Evolutionary conservation across 2,113 vertebrate genomes (phyloP).

Genomic region (Saccopteryx bilineata): DNA sequence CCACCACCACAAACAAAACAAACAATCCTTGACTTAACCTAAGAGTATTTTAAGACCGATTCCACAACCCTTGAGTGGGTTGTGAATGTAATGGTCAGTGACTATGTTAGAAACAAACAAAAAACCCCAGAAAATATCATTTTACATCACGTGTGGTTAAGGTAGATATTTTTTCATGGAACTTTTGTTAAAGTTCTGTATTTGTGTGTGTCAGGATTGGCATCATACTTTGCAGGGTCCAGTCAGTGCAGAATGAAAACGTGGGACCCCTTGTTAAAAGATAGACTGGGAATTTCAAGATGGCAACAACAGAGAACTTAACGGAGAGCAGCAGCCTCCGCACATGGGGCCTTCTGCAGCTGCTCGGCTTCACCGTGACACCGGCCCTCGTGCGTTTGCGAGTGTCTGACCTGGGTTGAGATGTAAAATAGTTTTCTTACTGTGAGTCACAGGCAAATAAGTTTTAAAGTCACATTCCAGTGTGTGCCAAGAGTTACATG

Average conservation of each 20-base stretch:
- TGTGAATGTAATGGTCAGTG: not conserved
- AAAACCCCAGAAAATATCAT: not conserved
- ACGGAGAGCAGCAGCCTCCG: not conserved
- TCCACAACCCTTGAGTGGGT: not conserved
- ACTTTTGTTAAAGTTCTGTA: not conserved
- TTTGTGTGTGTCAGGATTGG: not conserved
- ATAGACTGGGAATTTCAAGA: not conserved
- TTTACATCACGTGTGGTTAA: slow-evolving; percentile 17
- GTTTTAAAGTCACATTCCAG: not conserved
- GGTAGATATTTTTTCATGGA: not conserved
- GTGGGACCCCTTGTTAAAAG: not conserved
- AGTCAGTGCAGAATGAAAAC: not conserved
- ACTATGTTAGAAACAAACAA: not conserved
- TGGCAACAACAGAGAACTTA: not conserved
- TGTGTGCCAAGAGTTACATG: not conserved
- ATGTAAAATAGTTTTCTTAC: slow-evolving; percentile 1
- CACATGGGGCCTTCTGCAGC: accelerated
- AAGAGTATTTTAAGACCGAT: slow-evolving; percentile 1
- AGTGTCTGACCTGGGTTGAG: not conserved
- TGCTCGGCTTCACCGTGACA: not conserved
- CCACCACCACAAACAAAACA: not conserved
- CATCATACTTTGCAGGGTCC: not conserved
- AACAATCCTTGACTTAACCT: not conserved
- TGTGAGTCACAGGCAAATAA: not conserved
- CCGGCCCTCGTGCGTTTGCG: not conserved